A percentile compares a stretch with the other conserved stretches of the same genome.
Conservation (phyloP, 2,113 vertebrate genomes). For the Malurus melanocephalus region DNA sequence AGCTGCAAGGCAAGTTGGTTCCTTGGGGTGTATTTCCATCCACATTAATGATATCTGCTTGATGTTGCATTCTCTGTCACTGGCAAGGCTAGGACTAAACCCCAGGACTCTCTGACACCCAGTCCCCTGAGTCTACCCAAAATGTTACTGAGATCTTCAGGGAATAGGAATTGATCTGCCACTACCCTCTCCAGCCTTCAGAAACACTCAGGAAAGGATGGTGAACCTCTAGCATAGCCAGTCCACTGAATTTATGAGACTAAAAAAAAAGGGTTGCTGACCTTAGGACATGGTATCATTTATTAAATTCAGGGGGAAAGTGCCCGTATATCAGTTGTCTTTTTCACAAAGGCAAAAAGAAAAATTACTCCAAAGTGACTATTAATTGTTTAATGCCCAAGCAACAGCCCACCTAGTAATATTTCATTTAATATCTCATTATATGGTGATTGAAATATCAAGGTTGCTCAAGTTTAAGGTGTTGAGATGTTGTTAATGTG, state of each 20-base stretch:
- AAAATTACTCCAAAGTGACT: neutral
- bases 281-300: neutral
- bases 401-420: neutral
- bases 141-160: neutral
- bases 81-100: neutral
- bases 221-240: neutral
- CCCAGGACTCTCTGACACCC: neutral
- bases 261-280: neutral
- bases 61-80: neutral
- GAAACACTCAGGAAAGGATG: neutral
- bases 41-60: neutral
- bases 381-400: neutral
- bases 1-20: neutral
- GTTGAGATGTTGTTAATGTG: neutral
- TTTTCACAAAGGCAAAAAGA: neutral
- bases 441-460: neutral
- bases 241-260: neutral
- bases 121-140: neutral
- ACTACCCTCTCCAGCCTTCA: neutral
- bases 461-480: neutral
- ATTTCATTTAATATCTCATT: neutral
- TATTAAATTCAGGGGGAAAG: neutral
- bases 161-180: neutral
- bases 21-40: neutral
- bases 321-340: neutral